Conservation (phyloP, 1,140 invertebrate genomes). For the Drosophila suzukii region DNA sequence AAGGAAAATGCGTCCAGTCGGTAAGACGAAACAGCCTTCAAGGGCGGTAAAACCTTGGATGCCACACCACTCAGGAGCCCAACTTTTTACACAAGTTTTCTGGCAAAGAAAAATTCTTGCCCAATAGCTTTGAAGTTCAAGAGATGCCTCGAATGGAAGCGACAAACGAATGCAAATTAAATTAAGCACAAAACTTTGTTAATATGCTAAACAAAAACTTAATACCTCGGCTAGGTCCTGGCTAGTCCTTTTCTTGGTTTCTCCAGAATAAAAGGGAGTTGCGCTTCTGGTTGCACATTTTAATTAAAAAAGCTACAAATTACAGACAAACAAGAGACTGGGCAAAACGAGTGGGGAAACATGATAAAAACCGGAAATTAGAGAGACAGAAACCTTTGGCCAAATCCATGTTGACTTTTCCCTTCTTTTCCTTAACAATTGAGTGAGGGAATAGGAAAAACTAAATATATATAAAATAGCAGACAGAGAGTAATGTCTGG, state of each 20-base stretch:
- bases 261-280: neutral
- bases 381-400: constrained; percentile 5
- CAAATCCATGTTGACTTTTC: constrained; percentile 8
- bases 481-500: neutral
- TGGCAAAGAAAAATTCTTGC: constrained; percentile 52
- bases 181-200: constrained; percentile 76
- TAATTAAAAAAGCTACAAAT: constrained; percentile 70
- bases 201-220: constrained; percentile 72
- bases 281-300: constrained; percentile 49
- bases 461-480: neutral
- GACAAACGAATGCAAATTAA: constrained; percentile 68
- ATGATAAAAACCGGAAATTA: constrained; percentile 13
- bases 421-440: neutral
- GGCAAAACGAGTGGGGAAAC: neutral
- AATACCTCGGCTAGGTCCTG: constrained; percentile 10
- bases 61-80: constrained; percentile 5
- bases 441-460: neutral
- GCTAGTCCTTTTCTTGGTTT: neutral
- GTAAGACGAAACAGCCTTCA: constrained; percentile 4
- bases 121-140: constrained; percentile 39
- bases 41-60: constrained; percentile 11
- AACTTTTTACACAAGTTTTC: constrained; percentile 15
- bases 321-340: constrained; percentile 22
- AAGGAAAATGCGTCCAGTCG: constrained; percentile 48
- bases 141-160: constrained; percentile 7